Evolutionary conservation across 2,888 invertebrate species (phyloP), one percentile per base, ranked within the genome.

Genomic region (Smittia sp.): DNA sequence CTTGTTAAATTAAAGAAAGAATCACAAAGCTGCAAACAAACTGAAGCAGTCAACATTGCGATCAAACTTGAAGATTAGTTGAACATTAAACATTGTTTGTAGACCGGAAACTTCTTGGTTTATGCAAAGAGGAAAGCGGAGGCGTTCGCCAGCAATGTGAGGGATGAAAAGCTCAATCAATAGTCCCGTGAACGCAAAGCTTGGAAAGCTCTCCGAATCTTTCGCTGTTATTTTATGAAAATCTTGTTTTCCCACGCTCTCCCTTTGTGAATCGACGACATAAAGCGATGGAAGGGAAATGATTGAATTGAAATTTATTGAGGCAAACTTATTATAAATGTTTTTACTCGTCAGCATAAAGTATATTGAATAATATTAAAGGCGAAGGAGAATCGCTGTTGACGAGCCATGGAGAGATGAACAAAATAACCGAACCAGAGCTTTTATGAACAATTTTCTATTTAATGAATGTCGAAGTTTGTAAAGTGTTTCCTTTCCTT

Each of bases 261-360:
- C 46, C 2, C 15, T 46, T 46, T 46, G 46, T 46, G 15, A 46
- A 46, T 46, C 46, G 15, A 46, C 46, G n/a, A n/a, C 46, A 46
- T 39, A 13, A 39, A 39, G 39, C 39, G 13, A n/a, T n/a, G n/a
- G n/a, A 46, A 46, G 6, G 13, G 46, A 46, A 46, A 46, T 46
- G 9, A 3, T 46, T 46, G 46, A 13, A 46, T 46, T 46, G n/a
- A 46, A 46, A 6, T n/a, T 7, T 39, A 9, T 13, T 39, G 7
- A 13, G 13, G 46, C 46, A 46, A 11, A 46, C 6, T 46, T 46
- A 46, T 46, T 46, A 2, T 46, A 15, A 46, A 46, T 46, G 46
- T 46, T 46, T n/a, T 46, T 46, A 46, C 46, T 46, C 46, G 46
- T 46, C 46, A 46, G 46, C 15, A 46, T 46, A 46, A 46, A 46